phyloP scores from a whole-genome alignment of 2,888 invertebrate species.

The Criorhina ranunculi region DNA sequence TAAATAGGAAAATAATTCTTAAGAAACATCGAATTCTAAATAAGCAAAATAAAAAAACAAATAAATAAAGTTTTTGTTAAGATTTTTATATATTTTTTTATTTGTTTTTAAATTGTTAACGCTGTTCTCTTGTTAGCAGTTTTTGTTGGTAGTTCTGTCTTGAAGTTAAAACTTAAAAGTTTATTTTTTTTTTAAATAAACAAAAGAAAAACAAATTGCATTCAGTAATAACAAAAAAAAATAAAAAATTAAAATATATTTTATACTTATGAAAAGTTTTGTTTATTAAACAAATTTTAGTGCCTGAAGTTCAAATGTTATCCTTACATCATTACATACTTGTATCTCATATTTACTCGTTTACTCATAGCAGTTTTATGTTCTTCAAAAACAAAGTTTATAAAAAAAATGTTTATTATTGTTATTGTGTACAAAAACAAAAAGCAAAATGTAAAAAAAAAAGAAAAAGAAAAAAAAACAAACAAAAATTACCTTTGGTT shows the following conservation, averaged over 20 bases:
- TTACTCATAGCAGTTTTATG: conserved; percentile 74
- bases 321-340: conserved; percentile 58
- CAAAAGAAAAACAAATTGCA: conserved; percentile 76
- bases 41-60: conserved; percentile 12
- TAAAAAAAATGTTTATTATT: conserved; percentile 69
- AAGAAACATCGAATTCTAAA: conserved; percentile 2
- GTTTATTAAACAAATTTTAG: conserved; percentile 59
- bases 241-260: conserved; percentile 40
- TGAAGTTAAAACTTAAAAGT: conserved; percentile 59
- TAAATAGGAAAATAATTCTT: conserved; percentile 7
- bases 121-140: conserved; percentile 72
- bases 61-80: conserved; percentile 26
- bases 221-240: conserved; percentile 59
- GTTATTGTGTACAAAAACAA: conserved; percentile 69
- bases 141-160: conserved; percentile 69
- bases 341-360: conserved; percentile 59
- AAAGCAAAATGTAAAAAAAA: conserved; percentile 54
- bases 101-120: conserved; percentile 70
- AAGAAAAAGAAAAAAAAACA: conserved; percentile 60
- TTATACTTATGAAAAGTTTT: conserved; percentile 36
- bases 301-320: conserved; percentile 69
- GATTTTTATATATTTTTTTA: conserved; percentile 21
- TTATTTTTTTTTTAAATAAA: conserved; percentile 25
- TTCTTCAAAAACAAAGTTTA: conserved; percentile 49
- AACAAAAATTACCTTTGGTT: conserved; percentile 81